phyloP scores from a whole-genome alignment of 2,113 vertebrate genomes.

The Porphyrio hochstetteri region DNA sequence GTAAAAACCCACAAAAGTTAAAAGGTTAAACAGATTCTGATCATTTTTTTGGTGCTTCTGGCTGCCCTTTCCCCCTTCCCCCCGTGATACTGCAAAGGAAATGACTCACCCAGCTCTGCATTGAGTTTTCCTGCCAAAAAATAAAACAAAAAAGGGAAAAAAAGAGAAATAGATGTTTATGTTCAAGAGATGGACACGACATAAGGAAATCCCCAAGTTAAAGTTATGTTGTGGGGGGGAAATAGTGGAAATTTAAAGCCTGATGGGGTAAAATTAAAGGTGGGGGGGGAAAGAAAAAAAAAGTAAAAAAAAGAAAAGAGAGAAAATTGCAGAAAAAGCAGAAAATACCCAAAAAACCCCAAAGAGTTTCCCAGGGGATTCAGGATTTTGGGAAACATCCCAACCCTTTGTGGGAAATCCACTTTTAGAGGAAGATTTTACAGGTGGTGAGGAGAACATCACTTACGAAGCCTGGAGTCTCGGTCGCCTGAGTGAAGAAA shows the following conservation, averaged over 20 bases:
- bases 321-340: too few relatives aligned
- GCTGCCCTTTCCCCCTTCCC: background rate
- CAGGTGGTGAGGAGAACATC: rapidly evolving
- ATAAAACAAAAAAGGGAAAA: too few relatives aligned
- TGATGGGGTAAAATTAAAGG: too few relatives aligned
- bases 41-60: background rate
- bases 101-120: background rate
- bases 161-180: too few relatives aligned
- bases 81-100: too few relatives aligned
- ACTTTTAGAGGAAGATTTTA: background rate
- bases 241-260: background rate
- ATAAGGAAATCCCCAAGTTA: background rate
- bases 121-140: background rate
- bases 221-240: background rate
- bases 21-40: too few relatives aligned
- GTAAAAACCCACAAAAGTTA: too few relatives aligned
- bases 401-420: rapidly evolving
- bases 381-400: background rate
- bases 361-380: too few relatives aligned
- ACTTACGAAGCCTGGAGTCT: background rate
- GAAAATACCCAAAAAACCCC: too few relatives aligned
- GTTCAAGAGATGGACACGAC: background rate
- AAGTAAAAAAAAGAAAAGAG: too few relatives aligned
- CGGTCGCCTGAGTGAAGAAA: background rate
- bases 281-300: too few relatives aligned